phyloP scores from a whole-genome alignment of 2,888 invertebrate species.

The Anoncus sp. region DNA sequence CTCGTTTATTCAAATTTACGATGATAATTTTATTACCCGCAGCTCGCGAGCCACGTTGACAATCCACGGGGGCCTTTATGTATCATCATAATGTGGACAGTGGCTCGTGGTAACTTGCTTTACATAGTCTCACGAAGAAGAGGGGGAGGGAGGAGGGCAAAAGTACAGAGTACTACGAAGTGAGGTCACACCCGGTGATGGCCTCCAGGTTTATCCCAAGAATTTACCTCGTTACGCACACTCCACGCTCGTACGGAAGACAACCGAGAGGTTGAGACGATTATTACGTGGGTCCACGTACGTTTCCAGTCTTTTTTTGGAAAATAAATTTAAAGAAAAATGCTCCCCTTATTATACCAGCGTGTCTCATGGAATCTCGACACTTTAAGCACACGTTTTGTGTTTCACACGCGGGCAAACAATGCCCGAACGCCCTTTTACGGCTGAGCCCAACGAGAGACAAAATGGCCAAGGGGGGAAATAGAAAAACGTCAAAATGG shows the following conservation, averaged over 20 bases:
- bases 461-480: neutral
- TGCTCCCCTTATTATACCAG: slow-evolving; percentile 3
- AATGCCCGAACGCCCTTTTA: too few relatives aligned
- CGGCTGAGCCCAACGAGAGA: slow-evolving; percentile 1
- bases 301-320: slow-evolving; percentile 3
- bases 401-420: slow-evolving; percentile 37
- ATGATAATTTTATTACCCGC: slow-evolving; percentile 65
- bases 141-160: too few relatives aligned
- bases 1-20: slow-evolving; percentile 80
- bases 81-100: slow-evolving; percentile 11
- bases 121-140: slow-evolving; percentile 41
- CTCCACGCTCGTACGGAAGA: neutral
- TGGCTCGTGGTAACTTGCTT: slow-evolving; percentile 65
- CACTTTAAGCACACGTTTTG: slow-evolving; percentile 4
- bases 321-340: too few relatives aligned
- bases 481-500: slow-evolving; percentile 19
- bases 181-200: slow-evolving; percentile 57
- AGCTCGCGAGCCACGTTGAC: slow-evolving; percentile 43
- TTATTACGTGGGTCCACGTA: slow-evolving; percentile 24
- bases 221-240: slow-evolving; percentile 49
- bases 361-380: neutral
- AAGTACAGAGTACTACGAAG: slow-evolving; percentile 44
- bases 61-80: slow-evolving; percentile 38
- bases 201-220: slow-evolving; percentile 34
- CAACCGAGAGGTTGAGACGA: slow-evolving; percentile 26